phyloP scores from a whole-genome alignment of 2,797 vertebrate species.

The Novumbra hubbsi region DNA sequence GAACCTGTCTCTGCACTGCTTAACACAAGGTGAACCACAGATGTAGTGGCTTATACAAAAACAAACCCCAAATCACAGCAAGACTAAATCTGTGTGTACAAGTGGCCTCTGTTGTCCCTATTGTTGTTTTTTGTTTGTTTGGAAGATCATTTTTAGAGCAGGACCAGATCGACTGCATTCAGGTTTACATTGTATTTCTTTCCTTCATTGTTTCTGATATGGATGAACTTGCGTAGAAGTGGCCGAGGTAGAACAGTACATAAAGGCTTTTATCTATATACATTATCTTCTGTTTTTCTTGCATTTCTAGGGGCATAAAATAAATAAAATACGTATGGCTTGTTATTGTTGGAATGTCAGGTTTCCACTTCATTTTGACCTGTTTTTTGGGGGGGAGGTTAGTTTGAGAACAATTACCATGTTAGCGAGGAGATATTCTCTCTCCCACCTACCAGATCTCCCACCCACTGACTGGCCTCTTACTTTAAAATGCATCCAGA shows the following conservation, averaged over 20 bases:
- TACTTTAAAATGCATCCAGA: neutral
- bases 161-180: slow-evolving; percentile 29
- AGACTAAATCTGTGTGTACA: slow-evolving; percentile 42
- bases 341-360: slow-evolving; percentile 66
- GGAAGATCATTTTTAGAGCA: slow-evolving; percentile 34
- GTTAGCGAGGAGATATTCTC: slow-evolving; percentile 49
- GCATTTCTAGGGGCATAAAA: slow-evolving; percentile 57
- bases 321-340: slow-evolving; percentile 62
- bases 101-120: slow-evolving; percentile 45
- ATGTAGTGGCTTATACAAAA: slow-evolving; percentile 92
- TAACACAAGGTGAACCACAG: slow-evolving; percentile 99
- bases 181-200: slow-evolving; percentile 56
- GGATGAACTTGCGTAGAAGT: slow-evolving; percentile 48
- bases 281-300: slow-evolving; percentile 64
- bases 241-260: slow-evolving; percentile 49
- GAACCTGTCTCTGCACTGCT: slow-evolving; percentile 88
- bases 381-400: neutral
- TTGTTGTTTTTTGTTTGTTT: slow-evolving; percentile 27
- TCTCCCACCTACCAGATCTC: neutral
- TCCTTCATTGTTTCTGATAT: slow-evolving; percentile 32
- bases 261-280: slow-evolving; percentile 54
- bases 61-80: slow-evolving; percentile 77
- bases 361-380: slow-evolving; percentile 58
- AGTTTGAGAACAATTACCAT: slow-evolving; percentile 56
- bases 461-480: neutral